Evolutionary conservation across 2,113 vertebrate species (phyloP).

Genomic region (Peromyscus maniculatus): DNA sequence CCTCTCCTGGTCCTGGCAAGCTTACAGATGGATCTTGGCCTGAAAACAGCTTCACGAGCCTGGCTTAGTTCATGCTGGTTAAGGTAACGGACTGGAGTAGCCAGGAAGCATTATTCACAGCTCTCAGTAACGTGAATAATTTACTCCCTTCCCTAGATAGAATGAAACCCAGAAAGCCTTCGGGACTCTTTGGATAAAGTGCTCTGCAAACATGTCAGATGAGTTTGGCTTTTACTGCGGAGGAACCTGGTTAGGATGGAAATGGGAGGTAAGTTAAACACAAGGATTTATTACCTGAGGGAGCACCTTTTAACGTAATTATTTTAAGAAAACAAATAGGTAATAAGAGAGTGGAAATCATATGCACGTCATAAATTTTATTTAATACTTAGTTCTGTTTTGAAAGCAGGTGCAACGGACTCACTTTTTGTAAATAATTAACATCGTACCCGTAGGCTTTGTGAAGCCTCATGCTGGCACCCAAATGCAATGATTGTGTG

Average conservation of each 20-base stretch:
- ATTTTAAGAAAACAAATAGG: conserved; percentile 69
- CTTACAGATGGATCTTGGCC: not conserved
- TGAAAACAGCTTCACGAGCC: not conserved
- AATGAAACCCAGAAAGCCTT: conserved; percentile 56
- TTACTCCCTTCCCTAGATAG: conserved; percentile 47
- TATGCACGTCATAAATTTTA: conserved; percentile 41
- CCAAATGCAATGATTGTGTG: not conserved
- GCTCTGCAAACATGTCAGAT: conserved; percentile 61
- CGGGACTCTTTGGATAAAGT: conserved; percentile 76
- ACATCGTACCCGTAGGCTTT: not conserved
- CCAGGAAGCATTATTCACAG: conserved; percentile 35
- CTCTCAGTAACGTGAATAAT: conserved; percentile 61
- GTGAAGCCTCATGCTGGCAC: not conserved
- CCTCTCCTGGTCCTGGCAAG: not conserved
- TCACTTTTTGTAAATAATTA: conserved; percentile 70
- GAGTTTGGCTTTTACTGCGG: conserved; percentile 70
- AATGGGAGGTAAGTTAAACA: conserved; percentile 46
- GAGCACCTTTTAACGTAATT: conserved; percentile 65
- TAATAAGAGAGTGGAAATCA: conserved; percentile 53
- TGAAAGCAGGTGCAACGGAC: conserved; percentile 67
- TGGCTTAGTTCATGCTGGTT: not conserved
- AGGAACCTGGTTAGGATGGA: conserved; percentile 44
- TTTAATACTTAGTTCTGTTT: conserved; percentile 5
- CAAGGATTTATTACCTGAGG: conserved; percentile 69
- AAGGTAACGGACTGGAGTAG: not conserved